Percentiles rank a stretch among this genome's conserved stretches.
phyloP scores from a whole-genome alignment of 2,888 invertebrate species.

The Drosophila testacea region DNA sequence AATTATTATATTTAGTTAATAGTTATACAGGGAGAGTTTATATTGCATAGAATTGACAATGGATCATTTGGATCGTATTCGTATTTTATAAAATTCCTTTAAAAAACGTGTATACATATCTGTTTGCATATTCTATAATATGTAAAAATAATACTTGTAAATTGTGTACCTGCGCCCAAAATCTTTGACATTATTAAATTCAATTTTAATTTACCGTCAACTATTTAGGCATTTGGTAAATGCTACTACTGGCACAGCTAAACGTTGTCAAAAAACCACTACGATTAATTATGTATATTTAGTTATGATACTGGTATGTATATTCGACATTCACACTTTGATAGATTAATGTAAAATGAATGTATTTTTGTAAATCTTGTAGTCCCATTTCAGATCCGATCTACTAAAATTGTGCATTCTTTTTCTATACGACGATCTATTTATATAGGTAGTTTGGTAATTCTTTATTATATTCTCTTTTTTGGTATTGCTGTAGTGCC shows the following conservation, averaged over 20 bases:
- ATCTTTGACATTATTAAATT: conserved; percentile 27
- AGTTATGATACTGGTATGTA: conserved; percentile 54
- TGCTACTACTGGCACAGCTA: conserved; percentile 51
- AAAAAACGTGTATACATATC: conserved; percentile 44
- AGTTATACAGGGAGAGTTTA: conserved; percentile 1
- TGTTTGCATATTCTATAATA: conserved; percentile 3
- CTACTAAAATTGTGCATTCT: conserved; percentile 44
- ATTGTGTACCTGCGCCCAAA: conserved; percentile 63
- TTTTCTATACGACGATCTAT: conserved; percentile 17
- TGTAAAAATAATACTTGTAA: conserved; percentile 66
- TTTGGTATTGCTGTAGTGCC: conserved; percentile 1
- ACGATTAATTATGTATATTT: conserved; percentile 42
- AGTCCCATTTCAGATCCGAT: conserved; percentile 5
- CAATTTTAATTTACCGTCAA: conserved; percentile 11
- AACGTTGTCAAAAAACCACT: conserved; percentile 57
- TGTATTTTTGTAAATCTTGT: conserved; percentile 1
- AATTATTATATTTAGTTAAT: conserved; percentile 1
- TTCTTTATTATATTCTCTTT: background rate
- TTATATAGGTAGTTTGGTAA: conserved; percentile 35
- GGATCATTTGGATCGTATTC: conserved; percentile 14
- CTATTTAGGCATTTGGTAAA: conserved; percentile 21
- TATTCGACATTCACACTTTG: conserved; percentile 28
- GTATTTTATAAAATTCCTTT: conserved; percentile 41
- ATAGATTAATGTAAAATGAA: background rate
- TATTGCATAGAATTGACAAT: conserved; percentile 55